These are phyloP conservation scores for Taphrorychus bicolor DNA, from an alignment of 2,888 invertebrate species.

Conservation along the genomic window DNA sequence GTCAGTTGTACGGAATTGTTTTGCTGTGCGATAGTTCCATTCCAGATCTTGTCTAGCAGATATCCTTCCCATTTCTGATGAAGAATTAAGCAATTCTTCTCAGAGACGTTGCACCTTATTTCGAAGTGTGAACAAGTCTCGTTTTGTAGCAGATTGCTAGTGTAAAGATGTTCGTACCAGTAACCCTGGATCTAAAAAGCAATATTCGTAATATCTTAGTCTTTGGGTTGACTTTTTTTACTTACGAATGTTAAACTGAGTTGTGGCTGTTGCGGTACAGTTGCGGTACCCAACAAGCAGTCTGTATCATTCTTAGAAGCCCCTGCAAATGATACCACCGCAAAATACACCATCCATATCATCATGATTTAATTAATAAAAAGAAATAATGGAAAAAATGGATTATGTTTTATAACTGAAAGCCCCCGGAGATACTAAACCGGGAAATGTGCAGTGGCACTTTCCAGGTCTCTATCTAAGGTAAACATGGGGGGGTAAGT, in stretches of 20 bases:
- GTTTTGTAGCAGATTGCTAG: constrained; percentile 10
- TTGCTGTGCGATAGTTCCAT: constrained; percentile 18
- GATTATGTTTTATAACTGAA: background rate
- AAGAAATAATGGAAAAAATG: too few species aligned
- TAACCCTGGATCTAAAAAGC: constrained; percentile 29
- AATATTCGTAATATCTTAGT: background rate
- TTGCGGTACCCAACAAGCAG: background rate
- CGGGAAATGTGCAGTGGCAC: background rate
- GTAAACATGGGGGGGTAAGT: constrained; percentile 3
- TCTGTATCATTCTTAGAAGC: background rate
- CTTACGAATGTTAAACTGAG: constrained; percentile 32
- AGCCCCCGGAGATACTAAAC: background rate
- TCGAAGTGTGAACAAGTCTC: constrained; percentile 26
- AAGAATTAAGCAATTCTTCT: constrained; percentile 7
- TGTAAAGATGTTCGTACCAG: constrained; percentile 30
- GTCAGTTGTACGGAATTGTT: constrained; percentile 2
- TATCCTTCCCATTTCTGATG: constrained; percentile 28
- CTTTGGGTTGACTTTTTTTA: background rate
- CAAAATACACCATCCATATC: background rate
- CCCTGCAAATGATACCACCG: background rate
- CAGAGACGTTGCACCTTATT: constrained; percentile 13
- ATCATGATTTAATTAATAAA: background rate
- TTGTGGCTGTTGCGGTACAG: constrained; percentile 12
- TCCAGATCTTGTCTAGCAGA: constrained; percentile 1
- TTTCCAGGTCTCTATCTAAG: background rate